A percentile compares a stretch with the other conserved stretches of the same genome.
Evolutionary conservation across 2,888 invertebrate genomes (phyloP).

Genomic region (Zygothrica quintamaculata): DNA sequence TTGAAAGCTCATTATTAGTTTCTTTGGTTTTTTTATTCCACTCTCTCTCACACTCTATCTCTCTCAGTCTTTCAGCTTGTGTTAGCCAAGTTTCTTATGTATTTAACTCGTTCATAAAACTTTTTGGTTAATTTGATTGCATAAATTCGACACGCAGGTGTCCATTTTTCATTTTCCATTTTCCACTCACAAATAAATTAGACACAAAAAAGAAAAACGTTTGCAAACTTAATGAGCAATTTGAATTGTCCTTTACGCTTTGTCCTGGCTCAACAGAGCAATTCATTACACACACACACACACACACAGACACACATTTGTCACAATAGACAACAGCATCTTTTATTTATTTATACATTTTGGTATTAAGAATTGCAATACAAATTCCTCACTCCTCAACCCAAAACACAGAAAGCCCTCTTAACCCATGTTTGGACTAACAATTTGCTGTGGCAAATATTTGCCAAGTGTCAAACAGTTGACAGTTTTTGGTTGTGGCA

Average conservation of each 20-base stretch:
- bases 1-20: constrained; percentile 81
- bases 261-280: no score
- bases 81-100: constrained; percentile 31
- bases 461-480: constrained; percentile 56
- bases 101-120: constrained; percentile 74
- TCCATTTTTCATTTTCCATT: no score
- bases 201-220: neutral
- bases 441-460: constrained; percentile 72
- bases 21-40: no score
- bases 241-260: no score
- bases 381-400: constrained; percentile 22
- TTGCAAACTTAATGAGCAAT: constrained; percentile 62
- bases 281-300: no score
- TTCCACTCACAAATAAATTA: constrained; percentile 32
- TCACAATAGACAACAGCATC: constrained; percentile 61
- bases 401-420: no score
- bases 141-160: constrained; percentile 73
- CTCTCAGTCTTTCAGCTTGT: constrained; percentile 19
- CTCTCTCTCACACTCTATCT: constrained; percentile 13
- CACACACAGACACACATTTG: constrained; percentile 24
- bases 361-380: no score
- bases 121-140: constrained; percentile 68
- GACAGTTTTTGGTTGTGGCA: constrained; percentile 19
- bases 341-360: constrained; percentile 65
- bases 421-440: constrained; percentile 62